Percentiles rank a stretch among this genome's conserved stretches.
Evolutionary conservation across 2,797 vertebrate genomes (phyloP).

Genomic region (Epinephelus awoara): DNA sequence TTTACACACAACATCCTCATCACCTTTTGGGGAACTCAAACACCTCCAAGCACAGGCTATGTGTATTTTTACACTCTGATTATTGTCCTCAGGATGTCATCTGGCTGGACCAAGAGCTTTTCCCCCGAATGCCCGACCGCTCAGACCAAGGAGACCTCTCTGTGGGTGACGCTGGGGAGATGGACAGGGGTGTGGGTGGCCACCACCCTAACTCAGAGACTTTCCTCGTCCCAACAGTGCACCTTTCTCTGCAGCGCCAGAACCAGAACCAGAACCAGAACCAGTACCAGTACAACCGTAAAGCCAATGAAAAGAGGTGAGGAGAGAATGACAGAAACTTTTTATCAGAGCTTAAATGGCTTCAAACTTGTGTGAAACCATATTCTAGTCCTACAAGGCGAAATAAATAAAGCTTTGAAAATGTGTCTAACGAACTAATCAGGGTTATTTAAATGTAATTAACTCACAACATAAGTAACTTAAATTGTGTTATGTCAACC

Average conservation of each 20-base stretch:
- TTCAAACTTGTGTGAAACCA: too few species aligned
- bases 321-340: not conserved
- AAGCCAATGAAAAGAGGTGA: conserved; percentile 81
- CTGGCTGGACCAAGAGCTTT: conserved; percentile 75
- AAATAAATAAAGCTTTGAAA: too few species aligned
- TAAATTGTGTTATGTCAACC: too few species aligned
- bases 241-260: conserved; percentile 54
- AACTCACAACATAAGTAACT: too few species aligned
- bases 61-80: not conserved
- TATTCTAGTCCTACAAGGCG: too few species aligned
- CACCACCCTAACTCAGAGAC: conserved; percentile 41
- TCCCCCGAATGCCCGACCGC: conserved; percentile 63
- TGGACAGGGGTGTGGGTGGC: conserved; percentile 40
- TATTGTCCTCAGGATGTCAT: conserved; percentile 64
- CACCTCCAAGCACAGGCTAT: not conserved
- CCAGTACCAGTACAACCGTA: conserved; percentile 55
- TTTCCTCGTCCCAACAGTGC: conserved; percentile 53
- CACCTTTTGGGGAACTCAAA: not conserved
- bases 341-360: not conserved
- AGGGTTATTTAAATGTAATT: too few species aligned
- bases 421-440: too few species aligned
- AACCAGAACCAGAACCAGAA: conserved; percentile 47
- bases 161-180: conserved; percentile 74
- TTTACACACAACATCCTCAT: not conserved
- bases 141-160: conserved; percentile 73